These are phyloP conservation scores for Torymus aiolomorphi DNA, from an alignment of 2,888 invertebrate species.

Conservation along the genomic window DNA sequence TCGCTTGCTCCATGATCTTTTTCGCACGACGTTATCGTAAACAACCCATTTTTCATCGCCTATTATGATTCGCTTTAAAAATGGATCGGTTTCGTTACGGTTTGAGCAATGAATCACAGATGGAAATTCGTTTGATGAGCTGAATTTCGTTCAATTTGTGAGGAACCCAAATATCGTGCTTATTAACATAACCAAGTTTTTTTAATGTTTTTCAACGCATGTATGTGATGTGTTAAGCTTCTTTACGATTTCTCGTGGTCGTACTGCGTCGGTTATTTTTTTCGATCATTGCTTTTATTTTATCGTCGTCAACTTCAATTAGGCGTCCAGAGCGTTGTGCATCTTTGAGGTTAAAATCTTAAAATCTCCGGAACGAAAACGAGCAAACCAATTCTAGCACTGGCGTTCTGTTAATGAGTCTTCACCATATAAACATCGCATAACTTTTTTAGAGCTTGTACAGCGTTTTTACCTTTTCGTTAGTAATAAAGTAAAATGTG, in stretches of 20 bases:
- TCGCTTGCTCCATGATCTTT: neutral
- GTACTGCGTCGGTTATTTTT: neutral
- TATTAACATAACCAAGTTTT: neutral
- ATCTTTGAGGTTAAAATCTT: no score
- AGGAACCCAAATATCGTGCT: neutral
- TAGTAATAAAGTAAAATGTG: no score
- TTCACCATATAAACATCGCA: no score
- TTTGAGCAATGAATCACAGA: neutral
- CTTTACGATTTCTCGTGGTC: neutral
- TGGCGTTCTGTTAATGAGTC: no score
- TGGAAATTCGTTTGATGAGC: neutral
- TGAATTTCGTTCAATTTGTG: neutral
- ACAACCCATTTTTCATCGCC: conserved; percentile 34
- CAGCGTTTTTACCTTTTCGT: no score
- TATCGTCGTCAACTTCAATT: neutral
- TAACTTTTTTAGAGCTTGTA: no score
- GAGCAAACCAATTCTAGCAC: no score
- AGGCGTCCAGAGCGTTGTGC: neutral
- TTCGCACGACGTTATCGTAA: neutral
- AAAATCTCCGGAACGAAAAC: neutral
- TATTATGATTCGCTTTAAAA: conserved; percentile 11
- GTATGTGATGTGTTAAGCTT: neutral
- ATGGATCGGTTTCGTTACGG: neutral
- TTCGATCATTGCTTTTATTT: neutral
- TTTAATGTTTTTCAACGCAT: neutral